A percentile compares a stretch with the other conserved stretches of the same genome.
These are phyloP conservation scores for Metaphire vulgaris DNA, from an alignment of 1,140 invertebrate genomes.

Conservation along the genomic window DNA sequence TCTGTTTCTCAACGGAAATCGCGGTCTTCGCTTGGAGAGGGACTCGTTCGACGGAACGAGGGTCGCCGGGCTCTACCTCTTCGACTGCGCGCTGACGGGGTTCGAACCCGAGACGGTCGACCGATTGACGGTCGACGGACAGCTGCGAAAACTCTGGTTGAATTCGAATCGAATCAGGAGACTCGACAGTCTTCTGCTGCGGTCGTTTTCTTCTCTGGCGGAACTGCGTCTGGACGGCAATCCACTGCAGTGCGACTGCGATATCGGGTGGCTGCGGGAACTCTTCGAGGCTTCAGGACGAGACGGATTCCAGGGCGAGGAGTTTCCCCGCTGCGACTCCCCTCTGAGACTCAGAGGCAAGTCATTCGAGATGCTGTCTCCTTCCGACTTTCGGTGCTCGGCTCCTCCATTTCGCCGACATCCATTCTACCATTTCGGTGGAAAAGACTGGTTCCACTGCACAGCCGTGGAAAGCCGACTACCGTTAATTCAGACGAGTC, in stretches of 20 bases:
- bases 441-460: conserved; percentile 37
- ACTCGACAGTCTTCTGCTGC: conserved; percentile 38
- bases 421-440: not conserved
- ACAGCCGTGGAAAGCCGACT: conserved; percentile 44
- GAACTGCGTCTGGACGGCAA: conserved; percentile 46
- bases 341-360: conserved; percentile 37
- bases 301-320: conserved; percentile 38
- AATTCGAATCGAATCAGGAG: conserved; percentile 44
- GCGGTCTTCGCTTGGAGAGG: conserved; percentile 40
- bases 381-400: conserved; percentile 42
- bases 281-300: conserved; percentile 35
- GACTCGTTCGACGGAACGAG: conserved; percentile 43
- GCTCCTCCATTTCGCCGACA: not conserved
- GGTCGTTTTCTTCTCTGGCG: conserved; percentile 40
- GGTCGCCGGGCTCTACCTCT: conserved; percentile 45
- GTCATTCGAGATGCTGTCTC: conserved; percentile 37
- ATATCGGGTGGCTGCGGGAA: conserved; percentile 44
- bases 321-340: conserved; percentile 39
- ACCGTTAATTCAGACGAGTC: too few relatives aligned
- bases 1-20: conserved; percentile 48
- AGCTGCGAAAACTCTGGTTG: conserved; percentile 44
- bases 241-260: conserved; percentile 49
- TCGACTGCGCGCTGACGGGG: conserved; percentile 42
- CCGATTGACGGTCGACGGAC: conserved; percentile 46
- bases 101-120: conserved; percentile 39